Conservation (phyloP, 1,140 invertebrate species). For the Drosophila pseudoananassae region DNA sequence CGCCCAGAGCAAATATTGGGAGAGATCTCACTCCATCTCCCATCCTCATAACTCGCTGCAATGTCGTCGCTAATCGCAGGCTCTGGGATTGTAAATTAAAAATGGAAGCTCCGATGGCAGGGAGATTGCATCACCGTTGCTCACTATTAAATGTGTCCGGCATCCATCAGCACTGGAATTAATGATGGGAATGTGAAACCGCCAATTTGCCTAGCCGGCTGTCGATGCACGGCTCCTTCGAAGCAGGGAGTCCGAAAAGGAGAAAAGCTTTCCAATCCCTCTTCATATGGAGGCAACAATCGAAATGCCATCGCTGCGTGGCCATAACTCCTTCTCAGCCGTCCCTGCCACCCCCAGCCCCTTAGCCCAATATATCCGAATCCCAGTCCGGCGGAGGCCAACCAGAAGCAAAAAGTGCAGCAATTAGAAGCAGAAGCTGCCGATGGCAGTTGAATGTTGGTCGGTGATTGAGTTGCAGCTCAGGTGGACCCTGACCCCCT, state of each 20-base stretch:
- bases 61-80: conserved; percentile 64
- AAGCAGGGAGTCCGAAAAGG: conserved; percentile 28
- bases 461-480: conserved; percentile 76
- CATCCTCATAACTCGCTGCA: conserved; percentile 51
- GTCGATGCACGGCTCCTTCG: conserved; percentile 18
- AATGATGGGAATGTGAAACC: conserved; percentile 45
- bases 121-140: conserved; percentile 60
- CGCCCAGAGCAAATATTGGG: conserved; percentile 68
- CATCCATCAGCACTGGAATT: conserved; percentile 26
- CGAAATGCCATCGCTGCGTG: conserved; percentile 39
- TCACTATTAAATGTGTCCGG: conserved; percentile 59
- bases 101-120: conserved; percentile 27
- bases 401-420: conserved; percentile 53
- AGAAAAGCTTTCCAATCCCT: conserved; percentile 54
- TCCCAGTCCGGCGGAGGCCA: conserved; percentile 32
- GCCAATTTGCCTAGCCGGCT: conserved; percentile 55
- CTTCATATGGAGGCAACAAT: conserved; percentile 25
- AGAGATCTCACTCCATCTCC: conserved; percentile 7
- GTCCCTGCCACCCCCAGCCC: not conserved
- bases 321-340: conserved; percentile 42
- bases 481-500: conserved; percentile 44
- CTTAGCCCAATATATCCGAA: conserved; percentile 2
- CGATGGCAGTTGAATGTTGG: conserved; percentile 58
- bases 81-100: conserved; percentile 56
- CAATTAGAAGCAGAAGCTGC: conserved; percentile 72